A percentile compares a stretch with the other conserved stretches of the same genome.
phyloP scores from a whole-genome alignment of 92 coral and sea anemone species.

The Bergia sp. region DNA sequence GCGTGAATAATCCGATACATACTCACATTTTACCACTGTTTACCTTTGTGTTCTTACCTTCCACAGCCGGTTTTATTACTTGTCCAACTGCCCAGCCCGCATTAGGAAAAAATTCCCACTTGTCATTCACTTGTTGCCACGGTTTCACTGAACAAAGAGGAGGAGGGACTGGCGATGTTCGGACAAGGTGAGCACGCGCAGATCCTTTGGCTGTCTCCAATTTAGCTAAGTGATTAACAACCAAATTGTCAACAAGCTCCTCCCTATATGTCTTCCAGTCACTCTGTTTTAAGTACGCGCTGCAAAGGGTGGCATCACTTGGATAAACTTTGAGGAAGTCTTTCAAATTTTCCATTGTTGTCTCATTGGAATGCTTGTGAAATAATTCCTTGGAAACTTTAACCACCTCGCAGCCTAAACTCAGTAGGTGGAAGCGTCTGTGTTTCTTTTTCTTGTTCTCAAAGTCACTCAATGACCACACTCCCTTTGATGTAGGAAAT shows the following conservation, averaged over 20 bases:
- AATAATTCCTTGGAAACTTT: slow-evolving; percentile 79
- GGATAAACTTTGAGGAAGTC: slow-evolving; percentile 69
- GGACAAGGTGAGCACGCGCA: slow-evolving; percentile 58
- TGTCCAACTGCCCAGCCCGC: slow-evolving; percentile 69
- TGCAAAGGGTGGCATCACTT: slow-evolving; percentile 72
- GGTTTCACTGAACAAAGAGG: slow-evolving; percentile 73
- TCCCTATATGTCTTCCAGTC: slow-evolving; percentile 94
- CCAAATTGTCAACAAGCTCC: slow-evolving; percentile 77
- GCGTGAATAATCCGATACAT: not conserved
- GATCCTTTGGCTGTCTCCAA: slow-evolving; percentile 75
- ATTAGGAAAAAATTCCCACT: slow-evolving; percentile 74
- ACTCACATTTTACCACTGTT: too few species aligned
- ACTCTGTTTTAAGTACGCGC: slow-evolving; percentile 76
- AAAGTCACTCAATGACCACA: slow-evolving; percentile 55
- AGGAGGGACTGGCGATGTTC: slow-evolving; percentile 77
- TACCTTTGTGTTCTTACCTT: slow-evolving; percentile 51
- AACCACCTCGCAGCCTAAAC: slow-evolving; percentile 90
- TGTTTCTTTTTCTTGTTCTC: slow-evolving; percentile 51
- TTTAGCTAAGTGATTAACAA: slow-evolving; percentile 58
- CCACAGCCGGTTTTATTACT: slow-evolving; percentile 53
- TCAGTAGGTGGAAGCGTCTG: slow-evolving; percentile 75
- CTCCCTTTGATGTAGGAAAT: slow-evolving; percentile 37
- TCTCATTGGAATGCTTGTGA: slow-evolving; percentile 65
- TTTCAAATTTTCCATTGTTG: slow-evolving; percentile 66
- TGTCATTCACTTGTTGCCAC: slow-evolving; percentile 58